A percentile compares a stretch with the other conserved stretches of the same genome.
Conservation (phyloP, 2,797 vertebrate species). For the Halcyon smyrnensis region DNA sequence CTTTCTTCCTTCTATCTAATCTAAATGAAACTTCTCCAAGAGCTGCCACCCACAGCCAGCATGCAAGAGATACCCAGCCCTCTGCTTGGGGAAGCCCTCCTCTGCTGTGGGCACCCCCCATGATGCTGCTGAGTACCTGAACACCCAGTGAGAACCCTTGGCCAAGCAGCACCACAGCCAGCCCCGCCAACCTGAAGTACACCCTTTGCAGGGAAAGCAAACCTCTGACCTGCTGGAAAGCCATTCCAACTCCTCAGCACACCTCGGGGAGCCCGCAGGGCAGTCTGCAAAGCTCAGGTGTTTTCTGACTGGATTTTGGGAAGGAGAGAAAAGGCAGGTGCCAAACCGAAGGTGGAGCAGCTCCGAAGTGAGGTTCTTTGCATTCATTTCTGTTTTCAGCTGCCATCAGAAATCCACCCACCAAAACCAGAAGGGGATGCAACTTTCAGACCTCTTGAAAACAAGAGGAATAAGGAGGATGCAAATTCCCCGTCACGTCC, state of each 20-base stretch:
- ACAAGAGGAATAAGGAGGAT: neutral
- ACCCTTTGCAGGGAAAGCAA: neutral
- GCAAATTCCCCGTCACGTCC: neutral
- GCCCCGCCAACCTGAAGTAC: neutral
- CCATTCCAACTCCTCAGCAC: neutral
- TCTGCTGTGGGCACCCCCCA: neutral
- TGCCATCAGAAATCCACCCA: neutral
- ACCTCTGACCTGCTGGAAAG: neutral
- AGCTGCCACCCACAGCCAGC: neutral
- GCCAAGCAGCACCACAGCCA: neutral
- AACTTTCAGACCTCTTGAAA: neutral
- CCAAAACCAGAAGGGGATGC: neutral
- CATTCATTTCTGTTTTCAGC: neutral
- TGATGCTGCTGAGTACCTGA: accelerated
- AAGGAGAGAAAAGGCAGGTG: neutral
- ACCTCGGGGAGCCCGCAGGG: accelerated
- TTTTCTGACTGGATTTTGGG: neutral
- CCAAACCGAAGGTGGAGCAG: neutral
- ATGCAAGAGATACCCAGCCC: neutral
- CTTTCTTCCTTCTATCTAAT: neutral
- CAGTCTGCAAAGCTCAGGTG: neutral
- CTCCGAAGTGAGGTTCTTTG: neutral
- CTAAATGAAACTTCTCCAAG: neutral
- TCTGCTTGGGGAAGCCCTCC: neutral
- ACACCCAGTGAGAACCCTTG: neutral